phyloP scores from a whole-genome alignment of 2,888 invertebrate genomes.

The Acleris laterana region DNA sequence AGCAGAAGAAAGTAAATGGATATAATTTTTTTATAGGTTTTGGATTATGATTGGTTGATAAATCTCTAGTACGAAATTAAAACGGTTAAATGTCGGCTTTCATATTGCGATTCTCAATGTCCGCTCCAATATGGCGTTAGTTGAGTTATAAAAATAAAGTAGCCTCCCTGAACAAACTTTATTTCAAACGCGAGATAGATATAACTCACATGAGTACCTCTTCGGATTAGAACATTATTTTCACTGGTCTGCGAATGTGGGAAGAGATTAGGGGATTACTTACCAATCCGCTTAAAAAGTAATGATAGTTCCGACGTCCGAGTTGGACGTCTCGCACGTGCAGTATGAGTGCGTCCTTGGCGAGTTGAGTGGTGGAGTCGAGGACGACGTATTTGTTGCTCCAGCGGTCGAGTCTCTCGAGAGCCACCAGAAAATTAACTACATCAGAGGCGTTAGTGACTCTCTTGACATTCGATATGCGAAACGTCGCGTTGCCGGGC shows the following conservation, averaged over 20 bases:
- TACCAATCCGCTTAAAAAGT: conserved; percentile 94
- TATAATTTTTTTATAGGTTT: no score
- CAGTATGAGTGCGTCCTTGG: conserved; percentile 92
- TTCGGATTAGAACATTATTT: conserved; percentile 20
- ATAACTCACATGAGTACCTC: conserved; percentile 10
- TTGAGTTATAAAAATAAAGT: neutral
- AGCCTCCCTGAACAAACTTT: neutral
- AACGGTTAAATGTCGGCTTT: no score
- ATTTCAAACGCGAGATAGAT: conserved; percentile 13
- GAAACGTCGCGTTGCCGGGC: conserved; percentile 92
- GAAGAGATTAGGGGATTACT: conserved; percentile 67
- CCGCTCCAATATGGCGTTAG: neutral
- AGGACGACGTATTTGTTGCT: conserved; percentile 94
- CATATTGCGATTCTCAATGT: no score
- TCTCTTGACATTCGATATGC: conserved; percentile 93
- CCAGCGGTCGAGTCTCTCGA: conserved; percentile 93
- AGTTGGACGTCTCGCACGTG: conserved; percentile 94
- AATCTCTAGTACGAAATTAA: no score
- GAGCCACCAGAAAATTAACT: conserved; percentile 90
- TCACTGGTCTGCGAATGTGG: conserved; percentile 12
- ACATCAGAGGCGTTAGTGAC: conserved; percentile 93
- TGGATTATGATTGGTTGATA: no score
- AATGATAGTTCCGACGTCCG: conserved; percentile 95
- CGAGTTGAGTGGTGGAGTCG: conserved; percentile 93
- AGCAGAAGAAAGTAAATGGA: no score